A percentile compares a stretch with the other conserved stretches of the same genome.
Evolutionary conservation across 2,888 invertebrate genomes (phyloP).

Genomic region (Anodontia alba): DNA sequence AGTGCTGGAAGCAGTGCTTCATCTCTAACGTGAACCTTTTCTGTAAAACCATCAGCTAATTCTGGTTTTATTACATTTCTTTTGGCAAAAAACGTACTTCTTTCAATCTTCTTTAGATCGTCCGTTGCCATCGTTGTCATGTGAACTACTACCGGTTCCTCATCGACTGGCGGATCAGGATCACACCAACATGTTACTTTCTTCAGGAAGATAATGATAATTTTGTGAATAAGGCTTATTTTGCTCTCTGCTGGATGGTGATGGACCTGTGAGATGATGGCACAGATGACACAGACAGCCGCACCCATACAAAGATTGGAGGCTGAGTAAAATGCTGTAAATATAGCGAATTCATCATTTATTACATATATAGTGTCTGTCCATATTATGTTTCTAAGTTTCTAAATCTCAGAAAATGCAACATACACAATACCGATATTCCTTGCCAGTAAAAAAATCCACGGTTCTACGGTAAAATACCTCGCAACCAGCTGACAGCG

Average conservation of each 20-base stretch:
- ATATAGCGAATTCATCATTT: no score
- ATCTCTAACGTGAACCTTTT: conserved; percentile 37
- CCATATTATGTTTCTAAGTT: no score
- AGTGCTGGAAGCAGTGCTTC: conserved; percentile 16
- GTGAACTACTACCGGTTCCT: not conserved
- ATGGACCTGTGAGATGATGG: not conserved
- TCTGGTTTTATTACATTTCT: conserved; percentile 35
- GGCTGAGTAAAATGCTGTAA: not conserved
- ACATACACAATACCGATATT: no score
- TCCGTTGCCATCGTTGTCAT: conserved; percentile 41
- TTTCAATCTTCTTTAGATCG: conserved; percentile 47
- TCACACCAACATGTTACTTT: not conserved
- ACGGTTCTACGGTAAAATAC: no score
- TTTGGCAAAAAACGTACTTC: not conserved
- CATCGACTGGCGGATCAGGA: not conserved
- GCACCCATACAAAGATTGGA: not conserved
- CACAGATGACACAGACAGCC: not conserved
- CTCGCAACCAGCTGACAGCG: no score
- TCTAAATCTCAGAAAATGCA: no score
- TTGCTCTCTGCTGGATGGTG: not conserved
- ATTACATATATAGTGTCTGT: no score
- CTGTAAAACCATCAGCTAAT: conserved; percentile 35
- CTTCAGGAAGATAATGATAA: not conserved
- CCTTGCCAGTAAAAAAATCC: no score
- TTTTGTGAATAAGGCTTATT: not conserved